phyloP scores from a whole-genome alignment of 2,888 invertebrate species.

The Charanyca ferruginea region DNA sequence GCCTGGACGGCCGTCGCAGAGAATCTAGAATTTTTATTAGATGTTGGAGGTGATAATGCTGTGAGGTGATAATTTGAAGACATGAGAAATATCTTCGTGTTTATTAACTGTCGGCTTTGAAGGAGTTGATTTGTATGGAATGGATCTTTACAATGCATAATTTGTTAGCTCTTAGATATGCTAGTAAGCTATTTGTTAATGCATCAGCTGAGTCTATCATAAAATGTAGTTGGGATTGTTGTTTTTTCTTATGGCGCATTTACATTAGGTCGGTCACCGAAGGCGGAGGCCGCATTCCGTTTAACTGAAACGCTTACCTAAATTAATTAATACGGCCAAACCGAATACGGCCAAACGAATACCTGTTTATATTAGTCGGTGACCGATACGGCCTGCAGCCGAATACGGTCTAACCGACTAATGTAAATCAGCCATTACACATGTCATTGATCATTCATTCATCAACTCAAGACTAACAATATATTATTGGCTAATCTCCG shows the following conservation, averaged over 20 bases:
- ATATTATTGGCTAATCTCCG: too few species aligned
- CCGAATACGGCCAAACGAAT: too few species aligned
- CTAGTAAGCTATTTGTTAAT: not conserved
- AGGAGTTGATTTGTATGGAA: not conserved
- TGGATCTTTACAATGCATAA: not conserved
- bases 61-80: conserved; percentile 37
- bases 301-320: too few species aligned
- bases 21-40: conserved; percentile 65
- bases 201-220: not conserved
- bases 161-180: conserved; percentile 10
- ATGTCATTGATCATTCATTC: too few species aligned
- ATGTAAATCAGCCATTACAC: too few species aligned
- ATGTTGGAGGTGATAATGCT: conserved; percentile 62
- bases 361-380: too few species aligned
- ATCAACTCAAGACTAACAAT: too few species aligned
- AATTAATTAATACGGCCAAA: too few species aligned
- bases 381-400: too few species aligned
- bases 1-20: conserved; percentile 73
- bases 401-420: too few species aligned
- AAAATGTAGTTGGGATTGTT: not conserved
- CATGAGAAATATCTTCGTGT: conserved; percentile 17
- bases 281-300: too few species aligned
- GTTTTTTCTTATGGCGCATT: not conserved
- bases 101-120: conserved; percentile 11
- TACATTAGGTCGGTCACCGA: too few species aligned